phyloP scores from a whole-genome alignment of 2,113 vertebrate genomes.

The Saccopteryx leptura region DNA sequence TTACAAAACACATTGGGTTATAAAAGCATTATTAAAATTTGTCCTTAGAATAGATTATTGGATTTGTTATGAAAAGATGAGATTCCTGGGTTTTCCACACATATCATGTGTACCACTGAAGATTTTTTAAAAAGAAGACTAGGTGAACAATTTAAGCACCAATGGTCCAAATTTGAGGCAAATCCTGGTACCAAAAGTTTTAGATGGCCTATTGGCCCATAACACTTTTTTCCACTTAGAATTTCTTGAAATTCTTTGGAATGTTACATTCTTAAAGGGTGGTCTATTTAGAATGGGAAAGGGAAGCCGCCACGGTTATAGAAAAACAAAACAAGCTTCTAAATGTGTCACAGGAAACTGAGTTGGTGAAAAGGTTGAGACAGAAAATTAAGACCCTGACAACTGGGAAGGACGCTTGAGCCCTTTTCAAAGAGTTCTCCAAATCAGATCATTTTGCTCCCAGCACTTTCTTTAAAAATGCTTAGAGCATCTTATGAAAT shows the following conservation, averaged over 20 bases:
- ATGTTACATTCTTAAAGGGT: not conserved
- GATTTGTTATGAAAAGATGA: not conserved
- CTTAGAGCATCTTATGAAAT: not conserved
- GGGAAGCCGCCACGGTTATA: not conserved
- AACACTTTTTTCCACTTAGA: not conserved
- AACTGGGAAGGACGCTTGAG: not conserved
- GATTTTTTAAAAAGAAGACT: not conserved
- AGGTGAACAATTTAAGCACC: not conserved
- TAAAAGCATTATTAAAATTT: constrained; percentile 22
- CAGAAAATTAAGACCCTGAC: not conserved
- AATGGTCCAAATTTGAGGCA: not conserved
- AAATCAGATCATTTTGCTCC: constrained; percentile 12
- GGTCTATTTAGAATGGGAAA: not conserved
- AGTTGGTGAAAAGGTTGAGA: not conserved
- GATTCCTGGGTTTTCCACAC: not conserved
- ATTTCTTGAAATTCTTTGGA: constrained; percentile 52
- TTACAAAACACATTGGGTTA: not conserved
- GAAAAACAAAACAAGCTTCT: not conserved
- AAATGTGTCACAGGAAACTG: not conserved
- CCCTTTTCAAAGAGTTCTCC: constrained; percentile 22
- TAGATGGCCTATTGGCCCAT: not conserved
- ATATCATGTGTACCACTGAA: not conserved
- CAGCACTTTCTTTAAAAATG: constrained; percentile 37
- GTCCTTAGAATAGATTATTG: not conserved
- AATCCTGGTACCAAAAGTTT: not conserved